A percentile compares a stretch with the other conserved stretches of the same genome.
phyloP scores from a whole-genome alignment of 2,113 vertebrate species.

The Tiliqua scincoides region DNA sequence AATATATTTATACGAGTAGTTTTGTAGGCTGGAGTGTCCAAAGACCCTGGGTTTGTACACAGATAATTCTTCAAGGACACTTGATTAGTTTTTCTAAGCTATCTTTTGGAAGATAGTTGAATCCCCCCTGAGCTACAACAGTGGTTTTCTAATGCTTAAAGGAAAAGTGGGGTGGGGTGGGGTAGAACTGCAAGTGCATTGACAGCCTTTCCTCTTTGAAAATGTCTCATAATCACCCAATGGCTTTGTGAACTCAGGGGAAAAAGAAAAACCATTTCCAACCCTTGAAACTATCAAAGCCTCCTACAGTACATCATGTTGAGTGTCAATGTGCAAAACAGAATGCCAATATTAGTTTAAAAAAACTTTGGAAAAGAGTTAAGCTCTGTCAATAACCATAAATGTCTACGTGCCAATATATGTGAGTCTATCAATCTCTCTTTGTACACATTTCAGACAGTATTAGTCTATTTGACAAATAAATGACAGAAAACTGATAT shows the following conservation, averaged over 20 bases:
- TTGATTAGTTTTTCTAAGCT: neutral
- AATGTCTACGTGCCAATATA: constrained; percentile 77
- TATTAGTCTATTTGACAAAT: constrained; percentile 54
- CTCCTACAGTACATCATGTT: constrained; percentile 62
- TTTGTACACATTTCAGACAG: constrained; percentile 48
- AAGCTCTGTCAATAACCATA: constrained; percentile 84
- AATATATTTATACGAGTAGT: neutral
- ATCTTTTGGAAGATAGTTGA: neutral
- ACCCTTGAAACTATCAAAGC: constrained; percentile 60
- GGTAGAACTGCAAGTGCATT: constrained; percentile 22
- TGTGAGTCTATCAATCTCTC: constrained; percentile 68
- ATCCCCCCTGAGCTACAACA: neutral
- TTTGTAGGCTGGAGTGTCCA: neutral
- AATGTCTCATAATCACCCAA: neutral
- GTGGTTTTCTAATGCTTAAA: neutral
- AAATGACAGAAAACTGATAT: constrained; percentile 50
- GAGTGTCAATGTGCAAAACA: constrained; percentile 76
- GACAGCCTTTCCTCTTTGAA: constrained; percentile 33
- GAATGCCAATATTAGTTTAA: constrained; percentile 76
- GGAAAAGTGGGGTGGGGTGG: neutral
- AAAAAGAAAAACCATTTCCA: constrained; percentile 61
- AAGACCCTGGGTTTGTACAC: neutral
- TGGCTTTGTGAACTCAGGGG: neutral
- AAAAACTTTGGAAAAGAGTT: constrained; percentile 78
- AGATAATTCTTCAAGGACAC: neutral